Base-by-base conservation (phyloP, 1,140 invertebrate species). In the Ips typographus region DNA sequence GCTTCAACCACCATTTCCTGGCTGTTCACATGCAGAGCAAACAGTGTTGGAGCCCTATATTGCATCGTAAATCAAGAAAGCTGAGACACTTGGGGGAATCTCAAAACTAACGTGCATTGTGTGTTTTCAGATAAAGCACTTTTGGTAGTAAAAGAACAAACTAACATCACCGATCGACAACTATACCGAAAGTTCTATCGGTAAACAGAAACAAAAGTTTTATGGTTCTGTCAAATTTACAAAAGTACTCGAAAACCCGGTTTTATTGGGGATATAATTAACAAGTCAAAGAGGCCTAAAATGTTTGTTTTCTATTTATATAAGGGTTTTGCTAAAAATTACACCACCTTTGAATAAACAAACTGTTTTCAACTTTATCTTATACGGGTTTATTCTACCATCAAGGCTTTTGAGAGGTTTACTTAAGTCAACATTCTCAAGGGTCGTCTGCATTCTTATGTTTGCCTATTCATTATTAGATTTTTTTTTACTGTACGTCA, bases 221-320 rank as follows among this genome's bases (percentile, higher is more conserved):
- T 64, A 70, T 42, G 7, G 42, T 37, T 39, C 41, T 58, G 68
- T 58, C 38, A 70, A 63, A 64, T 70, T 70, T 70, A 70, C 61
- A 70, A 64, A 70, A 70, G 60, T 51, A 64, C 68, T 70, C 61
- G 61, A 70, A 58, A 68, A 56, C 55, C 60, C 53, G 41, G 60
- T 62, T 70, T 70, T 70, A 70, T 70, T 70, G 53, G 60, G 51
- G 49, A 53, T 70, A 64, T 70, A 70, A 70, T 70, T 64, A 70
- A 41, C 49, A 70, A 62, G 43, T 52, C 59, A 68, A 70, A 63
- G 68, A 70, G 8, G n/a, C 55, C 60, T 64, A 70, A 70, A 68
- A 70, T 58, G 43, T 70, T 64, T 69, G 60, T 69, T 69, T 64
- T 58, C 59, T 68, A 68, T 63, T 68, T 62, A 52, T 60, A 70